Conservation (phyloP, 1,140 invertebrate species). For the Macrosteles quadrilineatus region DNA sequence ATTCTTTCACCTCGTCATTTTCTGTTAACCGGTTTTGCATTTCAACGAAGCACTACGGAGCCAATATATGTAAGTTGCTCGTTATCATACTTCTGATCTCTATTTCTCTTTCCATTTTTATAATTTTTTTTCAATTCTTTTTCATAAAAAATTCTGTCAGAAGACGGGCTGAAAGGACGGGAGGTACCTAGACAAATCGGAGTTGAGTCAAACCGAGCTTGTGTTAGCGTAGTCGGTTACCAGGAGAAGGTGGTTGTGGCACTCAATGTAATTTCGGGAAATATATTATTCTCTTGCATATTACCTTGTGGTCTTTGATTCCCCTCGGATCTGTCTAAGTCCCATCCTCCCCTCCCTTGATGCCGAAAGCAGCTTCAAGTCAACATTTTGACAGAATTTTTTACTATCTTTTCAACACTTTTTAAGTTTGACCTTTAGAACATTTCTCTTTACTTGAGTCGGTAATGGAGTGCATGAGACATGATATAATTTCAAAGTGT, state of each 20-base stretch:
- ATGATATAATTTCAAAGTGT: too few species aligned
- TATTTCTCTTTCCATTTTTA: background rate
- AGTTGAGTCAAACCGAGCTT: background rate
- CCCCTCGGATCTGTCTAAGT: too few species aligned
- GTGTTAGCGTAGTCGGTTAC: background rate
- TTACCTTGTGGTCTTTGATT: too few species aligned
- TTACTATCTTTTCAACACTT: too few species aligned
- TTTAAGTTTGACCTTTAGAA: too few species aligned
- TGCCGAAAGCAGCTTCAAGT: too few species aligned
- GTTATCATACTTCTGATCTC: background rate
- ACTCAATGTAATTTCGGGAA: background rate
- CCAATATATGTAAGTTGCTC: background rate
- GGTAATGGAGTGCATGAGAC: too few species aligned
- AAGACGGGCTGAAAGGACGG: slow-evolving; percentile 2
- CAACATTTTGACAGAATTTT: too few species aligned
- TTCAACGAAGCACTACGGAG: background rate
- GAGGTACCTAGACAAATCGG: slow-evolving; percentile 15
- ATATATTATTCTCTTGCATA: too few species aligned
- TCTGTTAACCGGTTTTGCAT: background rate
- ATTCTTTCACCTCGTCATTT: slow-evolving; percentile 11
- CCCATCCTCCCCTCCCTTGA: too few species aligned
- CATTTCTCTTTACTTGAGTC: too few species aligned
- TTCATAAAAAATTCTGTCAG: slow-evolving; percentile 8
- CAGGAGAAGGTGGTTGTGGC: background rate
- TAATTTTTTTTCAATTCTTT: background rate